These are phyloP conservation scores for Agrilus cyanescens DNA, from an alignment of 2,888 invertebrate genomes.

Conservation along the genomic window DNA sequence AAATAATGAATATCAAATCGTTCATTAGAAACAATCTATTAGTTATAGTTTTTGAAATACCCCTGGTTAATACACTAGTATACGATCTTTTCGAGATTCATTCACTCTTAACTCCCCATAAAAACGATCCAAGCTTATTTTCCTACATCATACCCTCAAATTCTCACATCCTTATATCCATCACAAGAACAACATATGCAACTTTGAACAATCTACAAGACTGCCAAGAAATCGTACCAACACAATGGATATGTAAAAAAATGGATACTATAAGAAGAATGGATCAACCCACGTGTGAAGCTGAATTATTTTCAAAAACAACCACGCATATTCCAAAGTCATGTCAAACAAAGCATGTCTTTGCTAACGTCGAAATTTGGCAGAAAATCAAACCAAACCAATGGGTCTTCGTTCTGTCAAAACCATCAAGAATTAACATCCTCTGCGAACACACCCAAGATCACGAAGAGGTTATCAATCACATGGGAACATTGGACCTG, in stretches of 20 bases:
- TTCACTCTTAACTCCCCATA: not conserved
- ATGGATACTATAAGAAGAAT: no score
- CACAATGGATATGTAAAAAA: no score
- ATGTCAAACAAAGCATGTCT: not conserved
- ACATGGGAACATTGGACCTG: no score
- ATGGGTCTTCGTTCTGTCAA: not conserved
- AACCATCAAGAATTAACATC: not conserved
- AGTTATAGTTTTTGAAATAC: not conserved
- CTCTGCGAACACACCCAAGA: not conserved
- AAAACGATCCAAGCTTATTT: not conserved
- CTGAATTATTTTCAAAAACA: not conserved
- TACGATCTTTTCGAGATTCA: not conserved
- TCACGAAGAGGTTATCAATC: no score
- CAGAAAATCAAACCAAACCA: not conserved
- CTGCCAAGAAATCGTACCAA: no score
- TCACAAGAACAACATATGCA: constrained; percentile 1
- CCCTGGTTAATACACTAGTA: not conserved
- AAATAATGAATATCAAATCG: not conserved
- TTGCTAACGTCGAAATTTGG: not conserved
- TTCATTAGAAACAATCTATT: not conserved
- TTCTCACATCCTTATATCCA: not conserved
- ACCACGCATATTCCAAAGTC: not conserved
- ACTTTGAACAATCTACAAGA: not conserved
- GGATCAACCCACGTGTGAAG: not conserved
- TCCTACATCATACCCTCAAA: not conserved